Base-by-base conservation (phyloP, 1,140 invertebrate species). In the Andrena cerasifolii region DNA sequence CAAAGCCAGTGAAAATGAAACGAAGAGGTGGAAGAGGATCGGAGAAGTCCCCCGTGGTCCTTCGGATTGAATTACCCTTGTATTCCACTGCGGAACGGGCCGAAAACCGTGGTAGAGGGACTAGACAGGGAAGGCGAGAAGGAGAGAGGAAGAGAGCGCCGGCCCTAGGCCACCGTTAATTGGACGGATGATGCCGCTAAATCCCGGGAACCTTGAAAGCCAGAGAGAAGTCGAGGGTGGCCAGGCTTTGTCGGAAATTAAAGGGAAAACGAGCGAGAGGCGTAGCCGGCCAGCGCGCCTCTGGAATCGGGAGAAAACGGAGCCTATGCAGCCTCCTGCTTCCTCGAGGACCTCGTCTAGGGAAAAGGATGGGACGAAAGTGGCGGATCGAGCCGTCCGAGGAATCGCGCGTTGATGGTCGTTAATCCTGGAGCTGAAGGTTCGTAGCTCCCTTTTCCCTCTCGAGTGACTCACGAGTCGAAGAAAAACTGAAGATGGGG, bases 141-240 rank as follows among this genome's bases (percentile, higher is more conserved):
- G n/a, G n/a, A n/a, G n/a, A n/a, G 28, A n/a, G 49, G 16, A 47
- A 74, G 31, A 26, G 73, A 66, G 24, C 40, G n/a, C 53, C 43
- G 63, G 3, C 28, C 33, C 51, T 76, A 53, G 78, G 58, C 75
- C 43, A 71, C 83, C 36, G 83, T 85, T 85, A 85, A 85, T 85
- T 84, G 84, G 68, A 84, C 84, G 79, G 82, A 85, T 82, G 83
- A 85, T 84, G 67, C 82, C 71, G 78, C 72, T 82, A 85, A 85
- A 85, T 79, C 84, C 79, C 26, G 61, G 65, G 82, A 58, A 79
- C 47, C 75, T 71, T 26, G 62, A 72, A 79, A 79, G 67, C 56
- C n/a, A n/a, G 31, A 31, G 63, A 26, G 54, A 28, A 24, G 21
- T 26, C 47, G 77, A 66, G 73, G 33, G 59, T 28, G 36, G 43